Evolutionary conservation across 2,888 invertebrate genomes (phyloP).

Genomic region (Chrysolina oricalcia): DNA sequence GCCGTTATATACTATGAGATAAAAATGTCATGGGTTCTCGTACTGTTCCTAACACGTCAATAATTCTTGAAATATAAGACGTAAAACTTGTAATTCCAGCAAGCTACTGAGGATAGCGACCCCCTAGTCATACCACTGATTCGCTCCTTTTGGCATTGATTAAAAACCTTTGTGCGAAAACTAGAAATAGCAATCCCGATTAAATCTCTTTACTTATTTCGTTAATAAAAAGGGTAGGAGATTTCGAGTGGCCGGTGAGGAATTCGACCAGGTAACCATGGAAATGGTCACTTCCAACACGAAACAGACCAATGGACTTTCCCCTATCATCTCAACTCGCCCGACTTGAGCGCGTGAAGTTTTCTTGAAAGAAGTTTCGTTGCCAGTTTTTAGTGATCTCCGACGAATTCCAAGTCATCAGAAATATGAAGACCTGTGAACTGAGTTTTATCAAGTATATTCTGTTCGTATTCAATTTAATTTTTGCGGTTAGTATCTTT

Average conservation of each 20-base stretch:
- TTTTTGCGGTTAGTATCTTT: constrained; percentile 80
- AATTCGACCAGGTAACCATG: constrained; percentile 38
- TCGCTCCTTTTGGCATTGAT: background rate
- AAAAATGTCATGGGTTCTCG: no score
- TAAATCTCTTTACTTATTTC: constrained; percentile 30
- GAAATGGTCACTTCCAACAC: constrained; percentile 41
- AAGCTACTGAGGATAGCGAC: no score
- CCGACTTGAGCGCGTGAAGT: constrained; percentile 21
- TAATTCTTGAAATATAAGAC: no score
- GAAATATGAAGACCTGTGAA: constrained; percentile 70
- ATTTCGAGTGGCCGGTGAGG: constrained; percentile 21
- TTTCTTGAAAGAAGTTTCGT: constrained; percentile 12
- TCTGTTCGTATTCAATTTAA: constrained; percentile 82
- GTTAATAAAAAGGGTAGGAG: constrained; percentile 20
- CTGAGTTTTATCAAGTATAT: constrained; percentile 84
- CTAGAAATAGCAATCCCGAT: constrained; percentile 32
- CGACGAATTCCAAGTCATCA: background rate
- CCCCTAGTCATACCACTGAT: background rate
- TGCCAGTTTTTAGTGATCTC: constrained; percentile 36
- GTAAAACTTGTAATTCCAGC: no score
- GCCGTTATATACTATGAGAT: no score
- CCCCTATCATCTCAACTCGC: constrained; percentile 9
- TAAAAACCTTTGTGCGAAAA: constrained; percentile 29
- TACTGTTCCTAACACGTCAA: no score
- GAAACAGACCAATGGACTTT: constrained; percentile 31